Percentiles rank a stretch among this genome's conserved stretches.
Conservation (phyloP, 1,140 invertebrate genomes). For the Zaprionus vittiger region DNA sequence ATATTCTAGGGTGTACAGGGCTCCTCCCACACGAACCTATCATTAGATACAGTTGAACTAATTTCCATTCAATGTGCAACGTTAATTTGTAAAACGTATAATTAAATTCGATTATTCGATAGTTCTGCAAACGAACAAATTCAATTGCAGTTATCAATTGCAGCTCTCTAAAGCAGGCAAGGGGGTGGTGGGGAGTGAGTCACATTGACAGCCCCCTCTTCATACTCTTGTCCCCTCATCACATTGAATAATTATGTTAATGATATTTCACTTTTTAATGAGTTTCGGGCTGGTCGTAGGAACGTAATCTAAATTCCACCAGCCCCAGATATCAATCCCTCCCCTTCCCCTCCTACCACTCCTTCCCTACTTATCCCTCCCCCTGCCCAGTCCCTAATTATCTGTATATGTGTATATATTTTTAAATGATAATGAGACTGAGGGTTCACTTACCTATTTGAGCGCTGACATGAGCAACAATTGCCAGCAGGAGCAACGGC, state of each 20-base stretch:
- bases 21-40: neutral
- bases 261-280: slow-evolving; percentile 51
- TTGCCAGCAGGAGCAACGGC: slow-evolving; percentile 48
- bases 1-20: neutral
- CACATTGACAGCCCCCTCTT: neutral
- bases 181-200: neutral
- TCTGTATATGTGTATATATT: slow-evolving; percentile 25
- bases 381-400: neutral
- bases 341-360: no score
- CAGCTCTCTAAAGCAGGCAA: no score
- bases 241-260: slow-evolving; percentile 33
- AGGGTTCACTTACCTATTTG: slow-evolving; percentile 63
- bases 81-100: slow-evolving; percentile 50
- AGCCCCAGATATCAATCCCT: neutral
- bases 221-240: neutral
- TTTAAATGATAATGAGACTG: slow-evolving; percentile 8
- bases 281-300: slow-evolving; percentile 17
- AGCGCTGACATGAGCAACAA: slow-evolving; percentile 50
- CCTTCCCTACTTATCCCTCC: neutral
- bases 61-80: slow-evolving; percentile 18
- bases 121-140: slow-evolving; percentile 27
- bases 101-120: slow-evolving; percentile 52
- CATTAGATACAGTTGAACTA: slow-evolving; percentile 18
- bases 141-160: slow-evolving; percentile 33
- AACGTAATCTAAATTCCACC: slow-evolving; percentile 21